These are phyloP conservation scores for Loris lydekkerianus DNA, from an alignment of 2,797 vertebrate genomes.

Conservation along the genomic window DNA sequence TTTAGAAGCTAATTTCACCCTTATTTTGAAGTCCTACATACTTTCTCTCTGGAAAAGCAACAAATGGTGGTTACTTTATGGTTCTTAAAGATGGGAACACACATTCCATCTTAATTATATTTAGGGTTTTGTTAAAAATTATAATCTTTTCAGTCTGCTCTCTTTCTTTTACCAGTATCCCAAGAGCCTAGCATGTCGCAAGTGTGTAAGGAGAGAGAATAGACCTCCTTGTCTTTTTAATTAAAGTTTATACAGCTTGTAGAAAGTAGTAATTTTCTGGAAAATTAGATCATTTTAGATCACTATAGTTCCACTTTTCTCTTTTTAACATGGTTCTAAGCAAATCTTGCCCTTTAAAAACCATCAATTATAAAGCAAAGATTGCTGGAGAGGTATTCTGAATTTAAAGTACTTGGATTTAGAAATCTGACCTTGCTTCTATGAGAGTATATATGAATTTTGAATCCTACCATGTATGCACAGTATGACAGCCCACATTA, in stretches of 20 bases:
- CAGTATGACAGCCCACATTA: neutral
- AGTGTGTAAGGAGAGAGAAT: constrained; percentile 78
- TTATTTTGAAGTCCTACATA: constrained; percentile 47
- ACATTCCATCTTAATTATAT: constrained; percentile 69
- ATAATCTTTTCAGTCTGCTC: constrained; percentile 61
- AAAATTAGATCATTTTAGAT: constrained; percentile 84
- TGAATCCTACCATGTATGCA: neutral
- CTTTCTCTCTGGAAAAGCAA: constrained; percentile 55
- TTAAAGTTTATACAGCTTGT: constrained; percentile 87
- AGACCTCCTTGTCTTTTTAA: constrained; percentile 87
- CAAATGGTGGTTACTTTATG: constrained; percentile 43
- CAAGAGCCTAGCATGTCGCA: constrained; percentile 50
- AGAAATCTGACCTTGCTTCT: neutral
- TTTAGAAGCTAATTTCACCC: constrained; percentile 59
- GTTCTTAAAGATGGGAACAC: constrained; percentile 64
- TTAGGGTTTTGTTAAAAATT: constrained; percentile 74
- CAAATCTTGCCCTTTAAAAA: constrained; percentile 71
- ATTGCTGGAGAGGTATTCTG: constrained; percentile 58
- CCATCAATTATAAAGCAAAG: constrained; percentile 69
- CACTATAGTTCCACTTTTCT: constrained; percentile 61
- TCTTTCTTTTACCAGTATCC: constrained; percentile 54
- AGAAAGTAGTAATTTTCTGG: constrained; percentile 85
- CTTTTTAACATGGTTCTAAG: constrained; percentile 70
- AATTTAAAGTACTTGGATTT: constrained; percentile 58
- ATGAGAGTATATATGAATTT: neutral